Conservation (phyloP, 2,888 invertebrate genomes). For the Stegana nigrithorax region DNA sequence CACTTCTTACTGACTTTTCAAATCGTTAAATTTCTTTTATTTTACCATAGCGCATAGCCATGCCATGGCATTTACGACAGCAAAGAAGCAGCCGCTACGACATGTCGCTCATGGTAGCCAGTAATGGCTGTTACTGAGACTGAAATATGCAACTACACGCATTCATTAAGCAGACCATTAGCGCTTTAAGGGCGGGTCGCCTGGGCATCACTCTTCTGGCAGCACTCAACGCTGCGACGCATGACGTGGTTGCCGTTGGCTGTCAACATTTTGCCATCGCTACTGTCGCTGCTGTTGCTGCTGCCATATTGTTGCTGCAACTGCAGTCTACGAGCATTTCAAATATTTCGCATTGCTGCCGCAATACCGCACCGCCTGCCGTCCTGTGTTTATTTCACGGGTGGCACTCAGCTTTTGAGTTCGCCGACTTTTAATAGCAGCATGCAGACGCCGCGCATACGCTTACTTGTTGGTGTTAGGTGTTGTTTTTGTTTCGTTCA, state of each 20-base stretch:
- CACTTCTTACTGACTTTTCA: neutral
- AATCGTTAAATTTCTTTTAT: constrained; percentile 1
- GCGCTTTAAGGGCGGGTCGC: neutral
- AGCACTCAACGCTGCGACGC: no score
- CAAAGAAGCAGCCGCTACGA: neutral
- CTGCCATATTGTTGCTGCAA: neutral
- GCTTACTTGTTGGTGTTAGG: no score
- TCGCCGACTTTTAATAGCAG: no score
- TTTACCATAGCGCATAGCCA: neutral
- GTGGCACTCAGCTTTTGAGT: no score
- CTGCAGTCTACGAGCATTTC: neutral
- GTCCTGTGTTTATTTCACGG: no score
- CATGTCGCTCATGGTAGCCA: no score
- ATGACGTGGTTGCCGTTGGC: no score
- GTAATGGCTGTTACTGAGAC: neutral
- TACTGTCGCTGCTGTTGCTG: neutral
- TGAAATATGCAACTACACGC: constrained; percentile 2
- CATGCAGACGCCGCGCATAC: no score
- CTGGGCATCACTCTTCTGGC: no score
- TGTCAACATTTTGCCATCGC: neutral
- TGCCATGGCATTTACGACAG: neutral
- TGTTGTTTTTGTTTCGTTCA: no score
- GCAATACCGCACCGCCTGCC: no score
- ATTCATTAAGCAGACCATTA: constrained; percentile 1
- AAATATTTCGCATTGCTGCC: neutral